Percentiles rank a stretch among this genome's conserved stretches.
Conservation (phyloP, 2,113 vertebrate genomes). For the Tachysurus vachellii region DNA sequence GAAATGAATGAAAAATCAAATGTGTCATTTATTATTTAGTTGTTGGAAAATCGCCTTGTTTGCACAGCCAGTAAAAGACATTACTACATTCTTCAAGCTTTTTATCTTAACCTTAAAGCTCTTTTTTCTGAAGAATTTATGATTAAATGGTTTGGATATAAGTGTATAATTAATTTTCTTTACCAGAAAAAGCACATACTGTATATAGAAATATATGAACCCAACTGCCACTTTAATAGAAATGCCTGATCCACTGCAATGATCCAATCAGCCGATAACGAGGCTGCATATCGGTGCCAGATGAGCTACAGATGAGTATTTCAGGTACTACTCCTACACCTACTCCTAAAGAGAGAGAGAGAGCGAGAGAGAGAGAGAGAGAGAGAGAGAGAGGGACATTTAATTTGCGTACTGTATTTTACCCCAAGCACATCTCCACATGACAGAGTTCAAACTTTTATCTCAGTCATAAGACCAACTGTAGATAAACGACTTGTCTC, state of each 20-base stretch:
- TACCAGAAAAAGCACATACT: background rate
- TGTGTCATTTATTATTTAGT: no score
- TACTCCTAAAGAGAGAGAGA: no score
- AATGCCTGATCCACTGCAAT: background rate
- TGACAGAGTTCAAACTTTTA: constrained; percentile 63
- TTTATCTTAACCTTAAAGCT: background rate
- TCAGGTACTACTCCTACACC: background rate
- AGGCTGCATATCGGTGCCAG: background rate
- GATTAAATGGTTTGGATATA: no score
- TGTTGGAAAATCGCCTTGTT: no score
- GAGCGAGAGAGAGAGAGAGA: background rate
- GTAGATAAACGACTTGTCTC: constrained; percentile 49
- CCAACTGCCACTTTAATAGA: background rate
- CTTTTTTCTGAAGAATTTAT: background rate
- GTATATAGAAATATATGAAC: no score
- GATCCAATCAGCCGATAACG: background rate
- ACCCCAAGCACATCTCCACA: constrained; percentile 65
- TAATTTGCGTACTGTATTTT: constrained; percentile 27
- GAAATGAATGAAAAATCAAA: no score
- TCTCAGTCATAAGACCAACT: constrained; percentile 69
- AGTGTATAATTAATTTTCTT: no score
- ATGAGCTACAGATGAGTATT: background rate
- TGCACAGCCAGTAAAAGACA: no score
- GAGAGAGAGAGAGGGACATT: constrained; percentile 27
- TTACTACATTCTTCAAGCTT: background rate